These are phyloP conservation scores for Drosophila gunungcola DNA, from an alignment of 1,140 invertebrate genomes.

Conservation along the genomic window DNA sequence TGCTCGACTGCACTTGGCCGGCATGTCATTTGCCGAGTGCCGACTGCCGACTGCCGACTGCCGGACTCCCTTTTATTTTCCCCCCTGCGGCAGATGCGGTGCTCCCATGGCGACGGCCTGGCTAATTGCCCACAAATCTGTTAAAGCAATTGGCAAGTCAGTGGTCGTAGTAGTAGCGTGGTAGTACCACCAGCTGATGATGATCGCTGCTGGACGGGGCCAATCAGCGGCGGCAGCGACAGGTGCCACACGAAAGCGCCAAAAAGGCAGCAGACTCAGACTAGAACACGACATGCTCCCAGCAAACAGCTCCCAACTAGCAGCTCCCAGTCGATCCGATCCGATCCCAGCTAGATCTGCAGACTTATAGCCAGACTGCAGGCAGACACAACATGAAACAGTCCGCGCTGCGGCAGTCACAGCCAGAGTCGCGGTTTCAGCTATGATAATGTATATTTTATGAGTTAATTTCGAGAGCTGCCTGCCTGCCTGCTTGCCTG, in stretches of 20 bases:
- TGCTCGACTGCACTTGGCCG: conserved; percentile 58
- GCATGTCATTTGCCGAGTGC: conserved; percentile 36
- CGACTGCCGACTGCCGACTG: too few species aligned
- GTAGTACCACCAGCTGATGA: conserved; percentile 44
- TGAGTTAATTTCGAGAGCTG: conserved; percentile 73
- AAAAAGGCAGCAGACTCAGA: conserved; percentile 56
- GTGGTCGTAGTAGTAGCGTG: neutral
- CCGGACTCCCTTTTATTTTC: neutral
- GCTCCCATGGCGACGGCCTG: conserved; percentile 57
- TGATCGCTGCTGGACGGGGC: conserved; percentile 51
- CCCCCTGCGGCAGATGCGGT: conserved; percentile 14
- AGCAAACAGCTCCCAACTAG: conserved; percentile 13
- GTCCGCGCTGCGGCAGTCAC: conserved; percentile 23
- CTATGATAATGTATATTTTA: conserved; percentile 84
- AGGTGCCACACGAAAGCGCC: conserved; percentile 77
- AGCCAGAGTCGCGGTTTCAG: conserved; percentile 45
- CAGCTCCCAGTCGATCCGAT: conserved; percentile 13
- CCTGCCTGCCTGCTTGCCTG: conserved; percentile 4
- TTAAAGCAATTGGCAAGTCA: conserved; percentile 67
- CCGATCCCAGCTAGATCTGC: conserved; percentile 27
- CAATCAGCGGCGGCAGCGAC: conserved; percentile 67
- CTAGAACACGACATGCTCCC: conserved; percentile 57
- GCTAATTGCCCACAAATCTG: conserved; percentile 82
- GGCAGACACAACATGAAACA: conserved; percentile 31
- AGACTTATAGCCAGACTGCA: conserved; percentile 15